Conservation (phyloP, 2,797 vertebrate species). For the Tokudaia tokunoshimensis region DNA sequence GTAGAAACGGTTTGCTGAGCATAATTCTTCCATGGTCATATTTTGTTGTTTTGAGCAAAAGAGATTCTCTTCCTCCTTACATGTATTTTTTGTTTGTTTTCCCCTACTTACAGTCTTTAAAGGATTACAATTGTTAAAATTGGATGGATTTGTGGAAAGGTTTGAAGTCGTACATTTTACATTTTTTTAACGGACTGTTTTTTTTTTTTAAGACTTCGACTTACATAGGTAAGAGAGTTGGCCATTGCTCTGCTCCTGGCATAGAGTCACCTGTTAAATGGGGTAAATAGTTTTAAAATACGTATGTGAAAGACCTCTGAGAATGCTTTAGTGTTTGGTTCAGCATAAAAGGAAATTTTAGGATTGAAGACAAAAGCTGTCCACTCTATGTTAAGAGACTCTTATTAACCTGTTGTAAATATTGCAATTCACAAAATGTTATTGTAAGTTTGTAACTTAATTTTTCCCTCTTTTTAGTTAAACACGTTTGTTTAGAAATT, state of each 20-base stretch:
- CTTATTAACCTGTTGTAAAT: conserved; percentile 90
- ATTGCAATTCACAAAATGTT: conserved; percentile 88
- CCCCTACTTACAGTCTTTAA: conserved; percentile 88
- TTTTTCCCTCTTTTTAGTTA: conserved; percentile 86
- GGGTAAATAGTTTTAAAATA: conserved; percentile 87
- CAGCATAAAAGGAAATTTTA: conserved; percentile 86
- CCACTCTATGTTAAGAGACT: conserved; percentile 85
- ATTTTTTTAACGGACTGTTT: conserved; percentile 84
- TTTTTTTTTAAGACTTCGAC: conserved; percentile 85
- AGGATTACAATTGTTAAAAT: conserved; percentile 87
- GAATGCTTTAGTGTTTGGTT: conserved; percentile 89
- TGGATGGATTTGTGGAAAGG: conserved; percentile 87
- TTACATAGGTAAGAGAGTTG: conserved; percentile 87
- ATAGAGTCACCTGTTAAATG: conserved; percentile 88
- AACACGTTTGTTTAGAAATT: conserved; percentile 82
- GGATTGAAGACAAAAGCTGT: conserved; percentile 84
- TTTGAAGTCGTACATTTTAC: conserved; percentile 87
- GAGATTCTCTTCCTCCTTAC: conserved; percentile 81
- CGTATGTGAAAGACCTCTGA: conserved; percentile 86
- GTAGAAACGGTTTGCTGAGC: conserved; percentile 85
- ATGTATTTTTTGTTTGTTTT: conserved; percentile 68
- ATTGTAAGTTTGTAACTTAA: conserved; percentile 87
- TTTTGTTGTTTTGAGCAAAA: conserved; percentile 82
- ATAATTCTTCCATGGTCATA: conserved; percentile 77
- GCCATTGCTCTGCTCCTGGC: conserved; percentile 89